Percentiles rank a stretch among this genome's conserved stretches.
phyloP scores from a whole-genome alignment of 1,140 invertebrate species.

The Ceratosolen solmsi region DNA sequence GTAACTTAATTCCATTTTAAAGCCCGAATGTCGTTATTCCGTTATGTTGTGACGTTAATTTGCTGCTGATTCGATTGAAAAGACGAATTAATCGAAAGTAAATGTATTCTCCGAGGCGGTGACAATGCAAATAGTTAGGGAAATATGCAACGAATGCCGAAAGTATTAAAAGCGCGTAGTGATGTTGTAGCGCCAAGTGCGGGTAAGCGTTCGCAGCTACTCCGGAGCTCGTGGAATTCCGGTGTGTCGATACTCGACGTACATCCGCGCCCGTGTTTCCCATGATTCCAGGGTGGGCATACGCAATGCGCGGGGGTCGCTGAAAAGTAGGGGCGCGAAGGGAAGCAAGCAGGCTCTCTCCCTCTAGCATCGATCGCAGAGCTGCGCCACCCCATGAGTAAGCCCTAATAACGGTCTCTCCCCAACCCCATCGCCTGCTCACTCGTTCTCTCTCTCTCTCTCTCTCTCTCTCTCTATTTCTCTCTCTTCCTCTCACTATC shows the following conservation, averaged over 20 bases:
- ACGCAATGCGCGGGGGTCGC: neutral
- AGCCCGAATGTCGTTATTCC: no score
- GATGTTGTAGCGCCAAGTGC: no score
- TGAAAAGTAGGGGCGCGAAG: neutral
- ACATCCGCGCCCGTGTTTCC: neutral
- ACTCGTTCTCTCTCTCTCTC: slow-evolving; percentile 46
- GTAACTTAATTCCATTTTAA: no score
- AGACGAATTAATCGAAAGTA: no score
- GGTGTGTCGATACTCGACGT: neutral
- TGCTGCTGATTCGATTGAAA: no score
- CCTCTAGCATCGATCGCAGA: slow-evolving; percentile 70
- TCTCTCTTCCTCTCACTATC: slow-evolving; percentile 5
- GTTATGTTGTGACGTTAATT: no score
- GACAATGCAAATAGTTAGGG: no score
- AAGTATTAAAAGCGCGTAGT: neutral
- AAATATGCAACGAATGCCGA: neutral
- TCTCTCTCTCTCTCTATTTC: slow-evolving; percentile 49
- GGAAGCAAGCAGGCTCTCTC: slow-evolving; percentile 55
- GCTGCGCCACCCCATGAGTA: slow-evolving; percentile 68
- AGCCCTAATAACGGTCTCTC: slow-evolving; percentile 71
- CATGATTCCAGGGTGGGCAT: neutral
- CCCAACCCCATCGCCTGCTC: slow-evolving; percentile 48
- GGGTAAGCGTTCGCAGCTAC: neutral
- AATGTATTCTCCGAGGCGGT: no score
- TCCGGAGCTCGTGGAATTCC: neutral